phyloP scores from a whole-genome alignment of 2,113 vertebrate genomes.

The Ammodytes marinus region DNA sequence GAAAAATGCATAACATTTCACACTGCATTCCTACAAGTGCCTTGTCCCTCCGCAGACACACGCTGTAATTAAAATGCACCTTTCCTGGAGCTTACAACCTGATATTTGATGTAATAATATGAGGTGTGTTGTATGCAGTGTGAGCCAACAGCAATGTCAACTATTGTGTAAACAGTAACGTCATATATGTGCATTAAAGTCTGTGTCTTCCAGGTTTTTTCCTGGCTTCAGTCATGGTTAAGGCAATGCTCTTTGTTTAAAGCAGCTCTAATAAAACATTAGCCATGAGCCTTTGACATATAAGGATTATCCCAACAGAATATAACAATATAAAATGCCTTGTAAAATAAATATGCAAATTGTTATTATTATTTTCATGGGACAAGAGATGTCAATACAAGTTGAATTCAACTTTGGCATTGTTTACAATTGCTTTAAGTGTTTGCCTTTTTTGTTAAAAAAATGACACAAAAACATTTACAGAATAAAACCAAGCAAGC shows the following conservation, averaged over 20 bases:
- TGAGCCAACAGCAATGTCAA: slow-evolving; percentile 3
- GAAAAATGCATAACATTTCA: not conserved
- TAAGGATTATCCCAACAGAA: not conserved
- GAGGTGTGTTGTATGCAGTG: not conserved
- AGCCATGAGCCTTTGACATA: not conserved
- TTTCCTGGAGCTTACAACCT: not conserved
- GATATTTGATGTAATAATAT: not conserved
- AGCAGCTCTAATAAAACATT: not conserved
- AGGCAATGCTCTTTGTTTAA: not conserved
- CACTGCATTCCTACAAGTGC: not conserved
- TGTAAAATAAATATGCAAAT: not conserved
- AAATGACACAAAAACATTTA: slow-evolving; percentile 4
- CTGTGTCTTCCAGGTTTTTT: not conserved
- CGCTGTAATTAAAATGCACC: slow-evolving; percentile 24
- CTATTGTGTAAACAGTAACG: not conserved
- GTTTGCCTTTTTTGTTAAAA: slow-evolving; percentile 3
- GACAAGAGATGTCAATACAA: slow-evolving; percentile 11
- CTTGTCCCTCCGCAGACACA: not conserved
- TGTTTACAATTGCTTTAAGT: not conserved
- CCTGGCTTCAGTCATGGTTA: not conserved
- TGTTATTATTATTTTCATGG: not conserved
- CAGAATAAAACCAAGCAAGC: slow-evolving; percentile 64
- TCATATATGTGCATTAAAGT: not conserved
- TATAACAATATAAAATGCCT: no score
- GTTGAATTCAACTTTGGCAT: not conserved